Evolutionary conservation across 2,888 invertebrate genomes (phyloP).

Genomic region (Torymus texanus): DNA sequence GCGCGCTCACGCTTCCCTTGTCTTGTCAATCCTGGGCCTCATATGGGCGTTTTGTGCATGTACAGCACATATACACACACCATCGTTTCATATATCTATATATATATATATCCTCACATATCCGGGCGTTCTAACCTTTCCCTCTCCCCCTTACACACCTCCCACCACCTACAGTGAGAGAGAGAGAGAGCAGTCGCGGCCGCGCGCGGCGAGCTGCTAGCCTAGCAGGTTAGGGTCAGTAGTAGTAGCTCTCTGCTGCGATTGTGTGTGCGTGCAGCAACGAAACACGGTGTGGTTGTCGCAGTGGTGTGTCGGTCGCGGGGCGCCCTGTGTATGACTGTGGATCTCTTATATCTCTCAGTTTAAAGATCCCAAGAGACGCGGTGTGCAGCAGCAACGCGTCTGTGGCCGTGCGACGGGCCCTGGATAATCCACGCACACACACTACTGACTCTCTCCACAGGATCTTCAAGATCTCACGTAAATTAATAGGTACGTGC

Average conservation of each 20-base stretch:
- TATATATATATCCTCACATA: neutral
- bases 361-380: too few species aligned
- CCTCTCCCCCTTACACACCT: constrained; percentile 25
- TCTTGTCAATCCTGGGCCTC: too few species aligned
- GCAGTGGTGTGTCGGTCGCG: neutral
- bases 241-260: neutral
- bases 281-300: neutral
- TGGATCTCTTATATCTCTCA: too few species aligned
- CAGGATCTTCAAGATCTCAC: too few species aligned
- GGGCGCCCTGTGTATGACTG: neutral
- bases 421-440: too few species aligned
- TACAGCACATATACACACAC: neutral
- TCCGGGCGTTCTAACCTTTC: constrained; percentile 30
- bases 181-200: too few species aligned
- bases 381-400: too few species aligned
- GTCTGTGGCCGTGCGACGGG: too few species aligned
- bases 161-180: neutral
- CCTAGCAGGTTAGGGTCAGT: constrained; percentile 44
- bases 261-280: constrained; percentile 15
- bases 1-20: too few species aligned
- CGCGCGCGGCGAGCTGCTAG: too few species aligned
- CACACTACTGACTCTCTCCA: too few species aligned
- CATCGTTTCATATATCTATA: neutral
- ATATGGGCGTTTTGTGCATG: constrained; percentile 33
- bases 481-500: too few species aligned